phyloP scores from a whole-genome alignment of 2,113 vertebrate species.

The Poeciliopsis retropinna region DNA sequence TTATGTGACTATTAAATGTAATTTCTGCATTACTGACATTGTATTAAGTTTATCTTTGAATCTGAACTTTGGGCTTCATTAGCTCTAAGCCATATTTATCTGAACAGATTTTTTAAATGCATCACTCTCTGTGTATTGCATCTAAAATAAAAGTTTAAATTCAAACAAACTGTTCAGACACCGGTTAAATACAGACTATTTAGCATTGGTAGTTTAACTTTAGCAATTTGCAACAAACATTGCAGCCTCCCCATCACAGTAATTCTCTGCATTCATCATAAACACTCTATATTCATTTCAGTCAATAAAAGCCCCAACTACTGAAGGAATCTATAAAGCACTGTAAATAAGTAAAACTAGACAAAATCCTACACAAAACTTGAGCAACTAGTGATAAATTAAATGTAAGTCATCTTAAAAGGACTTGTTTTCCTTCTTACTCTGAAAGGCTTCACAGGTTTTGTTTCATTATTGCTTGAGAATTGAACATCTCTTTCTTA shows the following conservation, averaged over 20 bases:
- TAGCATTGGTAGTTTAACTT: neutral
- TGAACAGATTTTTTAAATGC: neutral
- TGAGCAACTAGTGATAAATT: conserved; percentile 38
- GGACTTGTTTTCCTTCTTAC: conserved; percentile 35
- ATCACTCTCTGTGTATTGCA: neutral
- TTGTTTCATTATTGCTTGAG: conserved; percentile 67
- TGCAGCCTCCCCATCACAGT: neutral
- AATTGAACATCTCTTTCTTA: conserved; percentile 66
- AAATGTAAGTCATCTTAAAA: conserved; percentile 57
- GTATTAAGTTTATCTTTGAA: neutral
- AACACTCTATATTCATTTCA: conserved; percentile 30
- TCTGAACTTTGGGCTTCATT: neutral
- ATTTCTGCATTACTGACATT: neutral
- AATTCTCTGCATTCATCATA: conserved; percentile 13
- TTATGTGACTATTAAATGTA: neutral
- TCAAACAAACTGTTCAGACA: too few species aligned
- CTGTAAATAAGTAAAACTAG: conserved; percentile 29
- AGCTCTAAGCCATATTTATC: neutral
- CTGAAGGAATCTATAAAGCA: conserved; percentile 41
- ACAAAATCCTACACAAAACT: conserved; percentile 42
- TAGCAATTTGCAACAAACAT: neutral
- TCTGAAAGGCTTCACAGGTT: conserved; percentile 49
- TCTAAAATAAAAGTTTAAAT: too few species aligned
- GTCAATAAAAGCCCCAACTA: conserved; percentile 48
- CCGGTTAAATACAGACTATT: neutral